Conservation (phyloP, 2,888 invertebrate genomes). For the Napeogenes inachia region DNA sequence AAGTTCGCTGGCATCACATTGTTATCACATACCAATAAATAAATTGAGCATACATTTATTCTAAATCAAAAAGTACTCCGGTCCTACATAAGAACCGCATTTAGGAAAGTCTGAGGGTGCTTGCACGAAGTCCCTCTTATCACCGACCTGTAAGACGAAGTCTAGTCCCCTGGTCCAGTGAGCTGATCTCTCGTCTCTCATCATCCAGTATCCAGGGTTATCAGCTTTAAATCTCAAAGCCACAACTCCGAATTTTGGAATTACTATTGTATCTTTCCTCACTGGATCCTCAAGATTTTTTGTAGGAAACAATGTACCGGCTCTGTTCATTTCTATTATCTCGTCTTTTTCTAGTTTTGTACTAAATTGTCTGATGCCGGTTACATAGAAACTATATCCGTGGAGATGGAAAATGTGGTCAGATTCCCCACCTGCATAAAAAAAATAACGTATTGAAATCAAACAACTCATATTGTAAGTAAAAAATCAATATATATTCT, state of each 20-base stretch:
- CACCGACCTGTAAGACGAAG: constrained; percentile 85
- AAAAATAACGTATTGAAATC: constrained; percentile 5
- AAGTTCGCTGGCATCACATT: constrained; percentile 17
- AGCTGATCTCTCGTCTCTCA: constrained; percentile 85
- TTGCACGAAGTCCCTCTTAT: constrained; percentile 79
- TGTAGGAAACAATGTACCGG: constrained; percentile 70
- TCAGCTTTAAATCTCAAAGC: constrained; percentile 84
- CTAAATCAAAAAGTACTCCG: constrained; percentile 83
- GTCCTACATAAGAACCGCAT: constrained; percentile 86
- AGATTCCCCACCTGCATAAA: constrained; percentile 75
- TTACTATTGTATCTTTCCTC: constrained; percentile 84
- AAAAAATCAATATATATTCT: too few relatives aligned
- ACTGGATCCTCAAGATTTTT: constrained; percentile 80
- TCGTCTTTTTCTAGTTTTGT: constrained; percentile 69
- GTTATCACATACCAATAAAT: constrained; percentile 32
- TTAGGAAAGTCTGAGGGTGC: constrained; percentile 85
- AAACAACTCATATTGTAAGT: too few relatives aligned
- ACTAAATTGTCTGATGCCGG: constrained; percentile 77
- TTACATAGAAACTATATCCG: constrained; percentile 84
- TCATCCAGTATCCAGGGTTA: constrained; percentile 89
- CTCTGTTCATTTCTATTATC: constrained; percentile 77
- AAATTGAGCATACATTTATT: constrained; percentile 19
- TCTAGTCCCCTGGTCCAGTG: constrained; percentile 87
- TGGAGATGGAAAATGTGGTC: constrained; percentile 86
- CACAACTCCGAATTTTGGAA: constrained; percentile 83